These are phyloP conservation scores for Neomorphus geoffroyi DNA, from an alignment of 2,797 vertebrate species.

Conservation along the genomic window DNA sequence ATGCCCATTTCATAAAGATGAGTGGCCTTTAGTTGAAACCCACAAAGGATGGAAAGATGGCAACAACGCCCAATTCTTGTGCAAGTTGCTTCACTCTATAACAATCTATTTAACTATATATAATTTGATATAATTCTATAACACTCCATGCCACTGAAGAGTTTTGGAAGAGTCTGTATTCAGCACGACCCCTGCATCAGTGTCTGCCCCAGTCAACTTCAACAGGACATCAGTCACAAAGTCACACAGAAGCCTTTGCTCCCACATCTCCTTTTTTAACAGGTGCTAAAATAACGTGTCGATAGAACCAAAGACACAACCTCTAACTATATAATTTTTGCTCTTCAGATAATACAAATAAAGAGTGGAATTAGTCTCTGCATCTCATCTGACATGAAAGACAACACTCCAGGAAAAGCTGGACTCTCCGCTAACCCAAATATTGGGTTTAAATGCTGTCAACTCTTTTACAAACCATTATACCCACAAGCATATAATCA, in stretches of 20 bases:
- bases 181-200: background rate
- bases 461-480: background rate
- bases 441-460: background rate
- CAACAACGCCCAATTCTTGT: background rate
- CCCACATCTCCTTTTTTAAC: background rate
- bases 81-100: background rate
- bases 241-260: background rate
- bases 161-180: accelerated
- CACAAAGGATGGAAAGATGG: background rate
- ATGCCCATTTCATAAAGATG: background rate
- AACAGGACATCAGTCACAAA: background rate
- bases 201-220: background rate
- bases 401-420: background rate
- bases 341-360: background rate
- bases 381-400: background rate
- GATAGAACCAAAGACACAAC: background rate
- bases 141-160: accelerated
- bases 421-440: background rate
- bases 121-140: too few relatives aligned
- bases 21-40: background rate
- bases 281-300: background rate
- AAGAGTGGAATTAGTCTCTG: background rate
- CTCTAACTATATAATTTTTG: background rate
- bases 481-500: background rate
- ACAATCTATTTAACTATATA: background rate